phyloP scores from a whole-genome alignment of 2,888 invertebrate species.

The Cerastoderma edule region DNA sequence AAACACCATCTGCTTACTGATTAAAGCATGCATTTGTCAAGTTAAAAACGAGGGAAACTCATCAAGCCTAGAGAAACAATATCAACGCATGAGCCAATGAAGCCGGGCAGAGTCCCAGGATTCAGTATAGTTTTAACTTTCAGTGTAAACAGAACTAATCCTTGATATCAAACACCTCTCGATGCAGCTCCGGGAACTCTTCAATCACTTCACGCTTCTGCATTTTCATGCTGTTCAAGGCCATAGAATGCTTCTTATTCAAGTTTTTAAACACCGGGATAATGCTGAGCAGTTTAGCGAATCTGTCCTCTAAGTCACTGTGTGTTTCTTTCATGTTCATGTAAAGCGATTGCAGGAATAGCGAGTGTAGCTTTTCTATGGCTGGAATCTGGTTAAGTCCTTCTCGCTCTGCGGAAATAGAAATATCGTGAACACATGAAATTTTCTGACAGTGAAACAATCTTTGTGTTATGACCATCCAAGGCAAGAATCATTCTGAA shows the following conservation, averaged over 20 bases:
- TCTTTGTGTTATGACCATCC: too few relatives aligned
- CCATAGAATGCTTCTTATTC: constrained; percentile 79
- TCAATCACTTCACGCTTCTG: constrained; percentile 66
- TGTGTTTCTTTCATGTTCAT: constrained; percentile 74
- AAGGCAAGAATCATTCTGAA: too few relatives aligned
- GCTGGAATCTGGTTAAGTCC: constrained; percentile 75
- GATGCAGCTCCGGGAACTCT: constrained; percentile 79
- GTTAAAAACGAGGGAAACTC: too few relatives aligned
- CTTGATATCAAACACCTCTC: constrained; percentile 76
- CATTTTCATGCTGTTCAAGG: constrained; percentile 81
- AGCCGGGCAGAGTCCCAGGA: too few relatives aligned
- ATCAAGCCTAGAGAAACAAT: too few relatives aligned
- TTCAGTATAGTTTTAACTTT: too few relatives aligned
- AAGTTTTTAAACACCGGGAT: constrained; percentile 76
- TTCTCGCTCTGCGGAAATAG: constrained; percentile 71
- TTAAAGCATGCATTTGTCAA: too few relatives aligned
- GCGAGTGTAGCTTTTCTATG: constrained; percentile 77
- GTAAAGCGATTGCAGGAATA: constrained; percentile 80
- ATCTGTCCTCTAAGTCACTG: constrained; percentile 73
- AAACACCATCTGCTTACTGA: too few relatives aligned
- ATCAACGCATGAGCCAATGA: too few relatives aligned
- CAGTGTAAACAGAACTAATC: constrained; percentile 7
- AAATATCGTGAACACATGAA: not conserved
- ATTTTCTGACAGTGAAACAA: too few relatives aligned
- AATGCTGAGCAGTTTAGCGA: constrained; percentile 67